Evolutionary conservation across 2,797 vertebrate species (phyloP).

Genomic region (Ispidina picta): DNA sequence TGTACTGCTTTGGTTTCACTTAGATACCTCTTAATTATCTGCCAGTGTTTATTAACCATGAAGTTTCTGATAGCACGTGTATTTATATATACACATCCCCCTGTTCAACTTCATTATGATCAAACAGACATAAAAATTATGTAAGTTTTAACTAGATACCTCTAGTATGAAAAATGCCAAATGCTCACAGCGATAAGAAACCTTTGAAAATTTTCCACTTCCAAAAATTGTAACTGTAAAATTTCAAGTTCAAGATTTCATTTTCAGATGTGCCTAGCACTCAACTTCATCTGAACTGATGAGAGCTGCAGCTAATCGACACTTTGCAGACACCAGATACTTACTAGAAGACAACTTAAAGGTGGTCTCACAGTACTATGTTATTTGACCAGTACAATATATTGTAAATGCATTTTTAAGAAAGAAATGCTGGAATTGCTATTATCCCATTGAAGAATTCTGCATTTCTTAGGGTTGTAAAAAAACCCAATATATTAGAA

Average conservation of each 20-base stretch:
- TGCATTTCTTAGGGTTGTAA: background rate
- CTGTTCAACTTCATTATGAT: too few species aligned
- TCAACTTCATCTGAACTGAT: background rate
- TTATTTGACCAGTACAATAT: background rate
- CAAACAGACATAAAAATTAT: background rate
- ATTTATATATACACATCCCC: background rate
- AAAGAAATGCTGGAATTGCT: constrained; percentile 2
- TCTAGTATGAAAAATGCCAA: background rate
- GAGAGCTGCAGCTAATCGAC: background rate
- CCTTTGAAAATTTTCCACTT: background rate
- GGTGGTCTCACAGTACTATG: background rate
- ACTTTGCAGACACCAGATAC: background rate
- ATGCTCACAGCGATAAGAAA: background rate
- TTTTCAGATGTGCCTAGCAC: background rate
- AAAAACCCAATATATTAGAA: background rate
- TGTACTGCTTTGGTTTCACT: background rate
- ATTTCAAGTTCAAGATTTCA: background rate
- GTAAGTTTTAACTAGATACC: background rate
- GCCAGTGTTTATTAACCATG: background rate
- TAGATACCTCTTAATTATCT: background rate
- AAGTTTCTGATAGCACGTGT: background rate
- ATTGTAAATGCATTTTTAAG: background rate
- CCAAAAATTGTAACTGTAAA: background rate
- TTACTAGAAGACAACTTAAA: background rate
- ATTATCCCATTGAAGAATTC: background rate